Evolutionary conservation across 2,797 vertebrate species (phyloP).

Genomic region (Myotis daubentonii): DNA sequence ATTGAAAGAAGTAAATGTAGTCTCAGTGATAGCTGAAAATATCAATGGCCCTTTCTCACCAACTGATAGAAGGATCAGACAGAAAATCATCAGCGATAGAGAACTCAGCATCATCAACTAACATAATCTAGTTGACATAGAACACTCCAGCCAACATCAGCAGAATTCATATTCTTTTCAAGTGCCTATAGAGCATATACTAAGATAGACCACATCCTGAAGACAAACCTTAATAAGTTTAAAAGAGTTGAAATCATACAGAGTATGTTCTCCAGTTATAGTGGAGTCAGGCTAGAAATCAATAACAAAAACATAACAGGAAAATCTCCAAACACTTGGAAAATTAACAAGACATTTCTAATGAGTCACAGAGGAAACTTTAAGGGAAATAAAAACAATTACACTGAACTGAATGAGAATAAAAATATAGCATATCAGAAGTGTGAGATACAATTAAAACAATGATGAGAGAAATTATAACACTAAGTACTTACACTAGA

Average conservation of each 20-base stretch:
- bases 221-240: neutral
- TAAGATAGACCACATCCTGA: neutral
- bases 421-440: neutral
- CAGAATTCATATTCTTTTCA: neutral
- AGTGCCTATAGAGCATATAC: neutral
- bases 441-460: neutral
- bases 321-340: constrained; percentile 26
- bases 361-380: neutral
- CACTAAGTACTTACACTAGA: neutral
- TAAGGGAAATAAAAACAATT: neutral
- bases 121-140: neutral
- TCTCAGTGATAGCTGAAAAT: neutral
- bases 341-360: neutral
- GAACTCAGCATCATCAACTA: neutral
- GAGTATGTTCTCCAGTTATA: neutral
- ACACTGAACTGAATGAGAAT: neutral
- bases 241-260: neutral
- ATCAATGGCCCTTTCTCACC: neutral
- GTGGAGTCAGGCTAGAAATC: neutral
- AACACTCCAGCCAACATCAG: neutral
- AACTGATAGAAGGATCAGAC: neutral
- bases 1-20: neutral
- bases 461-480: neutral
- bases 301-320: neutral
- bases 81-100: neutral